Evolutionary conservation across 2,797 vertebrate species (phyloP).

Genomic region (Anableps anableps): DNA sequence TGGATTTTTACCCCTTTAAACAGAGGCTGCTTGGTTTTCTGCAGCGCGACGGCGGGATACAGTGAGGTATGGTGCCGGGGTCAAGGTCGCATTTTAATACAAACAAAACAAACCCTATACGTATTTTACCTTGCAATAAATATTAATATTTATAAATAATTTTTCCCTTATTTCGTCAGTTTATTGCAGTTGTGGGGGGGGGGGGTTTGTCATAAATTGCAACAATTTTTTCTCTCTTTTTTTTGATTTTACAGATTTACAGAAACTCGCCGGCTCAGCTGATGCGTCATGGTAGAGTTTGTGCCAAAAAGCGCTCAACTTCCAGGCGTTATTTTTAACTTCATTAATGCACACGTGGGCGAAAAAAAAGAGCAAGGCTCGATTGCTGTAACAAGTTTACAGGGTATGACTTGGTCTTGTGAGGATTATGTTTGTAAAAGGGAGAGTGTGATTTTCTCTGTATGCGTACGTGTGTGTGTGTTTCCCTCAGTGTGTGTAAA

Average conservation of each 20-base stretch:
- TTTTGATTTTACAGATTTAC: constrained; percentile 8
- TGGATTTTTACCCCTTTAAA: constrained; percentile 79
- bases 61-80: constrained; percentile 73
- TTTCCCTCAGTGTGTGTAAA: constrained; percentile 43
- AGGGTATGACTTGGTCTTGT: constrained; percentile 39
- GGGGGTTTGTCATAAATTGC: constrained; percentile 1
- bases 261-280: constrained; percentile 12
- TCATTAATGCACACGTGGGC: constrained; percentile 66
- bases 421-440: constrained; percentile 18
- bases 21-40: constrained; percentile 82
- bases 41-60: constrained; percentile 75
- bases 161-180: neutral
- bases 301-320: constrained; percentile 39
- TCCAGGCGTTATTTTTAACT: constrained; percentile 69
- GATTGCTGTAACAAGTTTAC: constrained; percentile 55
- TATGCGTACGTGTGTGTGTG: constrained; percentile 4
- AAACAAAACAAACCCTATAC: neutral
- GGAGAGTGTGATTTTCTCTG: constrained; percentile 26
- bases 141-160: neutral
- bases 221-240: neutral
- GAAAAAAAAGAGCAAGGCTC: constrained; percentile 52
- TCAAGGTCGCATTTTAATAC: constrained; percentile 76
- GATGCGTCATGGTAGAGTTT: constrained; percentile 5
- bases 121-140: neutral
- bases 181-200: constrained; percentile 4